Percentiles rank a stretch among this genome's conserved stretches.
phyloP scores from a whole-genome alignment of 2,797 vertebrate species.

The Tangara arthus region DNA sequence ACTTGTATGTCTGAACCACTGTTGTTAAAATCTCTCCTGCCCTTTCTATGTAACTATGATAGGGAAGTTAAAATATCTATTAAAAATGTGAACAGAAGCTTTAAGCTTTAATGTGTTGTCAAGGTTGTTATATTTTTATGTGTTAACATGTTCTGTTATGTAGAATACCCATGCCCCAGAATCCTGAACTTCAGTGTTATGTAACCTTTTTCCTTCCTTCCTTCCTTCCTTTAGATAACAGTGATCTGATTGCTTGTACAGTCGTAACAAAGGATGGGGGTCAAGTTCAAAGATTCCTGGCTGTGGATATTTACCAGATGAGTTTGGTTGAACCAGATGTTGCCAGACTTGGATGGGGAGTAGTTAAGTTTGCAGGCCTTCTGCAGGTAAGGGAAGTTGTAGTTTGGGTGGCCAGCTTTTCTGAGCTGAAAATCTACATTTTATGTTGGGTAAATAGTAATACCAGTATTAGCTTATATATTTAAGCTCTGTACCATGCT shows the following conservation, averaged over 20 bases:
- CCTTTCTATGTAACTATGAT: background rate
- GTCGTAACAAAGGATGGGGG: constrained; percentile 92
- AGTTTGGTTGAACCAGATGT: constrained; percentile 94
- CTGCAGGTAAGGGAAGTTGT: constrained; percentile 82
- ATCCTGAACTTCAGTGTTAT: background rate
- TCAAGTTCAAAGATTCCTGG: constrained; percentile 93
- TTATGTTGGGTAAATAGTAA: background rate
- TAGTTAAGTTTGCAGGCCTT: constrained; percentile 96
- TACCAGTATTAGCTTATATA: background rate
- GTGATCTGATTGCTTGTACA: constrained; percentile 95
- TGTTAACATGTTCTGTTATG: background rate
- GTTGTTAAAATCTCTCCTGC: background rate
- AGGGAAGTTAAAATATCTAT: background rate
- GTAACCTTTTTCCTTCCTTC: background rate
- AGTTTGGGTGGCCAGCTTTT: background rate
- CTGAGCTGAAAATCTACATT: background rate
- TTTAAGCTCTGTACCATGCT: background rate
- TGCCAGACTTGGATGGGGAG: constrained; percentile 96
- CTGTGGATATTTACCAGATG: constrained; percentile 98
- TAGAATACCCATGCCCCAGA: background rate
- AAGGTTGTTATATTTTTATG: background rate
- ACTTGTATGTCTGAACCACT: background rate
- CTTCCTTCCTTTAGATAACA: constrained; percentile 85
- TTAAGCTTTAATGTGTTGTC: background rate
- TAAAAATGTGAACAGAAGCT: background rate